These are phyloP conservation scores for Apostichopus parvimensis DNA, from an alignment of 35 echinoderm and acorn worm species.

Conservation along the genomic window DNA sequence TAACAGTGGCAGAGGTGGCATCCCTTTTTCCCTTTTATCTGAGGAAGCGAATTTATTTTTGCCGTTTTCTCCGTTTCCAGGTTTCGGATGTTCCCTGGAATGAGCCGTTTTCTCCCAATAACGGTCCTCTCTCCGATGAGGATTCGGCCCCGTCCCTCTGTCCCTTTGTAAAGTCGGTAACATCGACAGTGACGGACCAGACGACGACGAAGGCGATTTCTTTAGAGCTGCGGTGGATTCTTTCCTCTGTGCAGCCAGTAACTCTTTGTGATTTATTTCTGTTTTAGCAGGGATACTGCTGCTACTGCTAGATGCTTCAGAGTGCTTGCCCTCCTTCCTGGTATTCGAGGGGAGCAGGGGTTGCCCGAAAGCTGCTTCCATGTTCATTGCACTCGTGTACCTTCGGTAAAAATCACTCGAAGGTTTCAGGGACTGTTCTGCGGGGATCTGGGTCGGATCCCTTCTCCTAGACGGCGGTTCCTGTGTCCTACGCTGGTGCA, in stretches of 20 bases:
- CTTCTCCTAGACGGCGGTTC: neutral
- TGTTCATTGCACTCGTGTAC: conserved; percentile 28
- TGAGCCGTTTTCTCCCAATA: neutral
- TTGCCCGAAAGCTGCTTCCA: neutral
- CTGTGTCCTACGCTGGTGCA: neutral
- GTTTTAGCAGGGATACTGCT: neutral
- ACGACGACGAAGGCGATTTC: neutral
- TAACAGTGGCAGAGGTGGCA: neutral
- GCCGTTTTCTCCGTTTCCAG: neutral
- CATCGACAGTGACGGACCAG: neutral
- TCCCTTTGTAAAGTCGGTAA: conserved; percentile 34
- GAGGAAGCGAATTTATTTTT: neutral
- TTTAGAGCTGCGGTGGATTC: neutral
- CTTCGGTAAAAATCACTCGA: conserved; percentile 9
- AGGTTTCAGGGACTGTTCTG: conserved; percentile 36
- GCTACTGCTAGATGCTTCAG: neutral
- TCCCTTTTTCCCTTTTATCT: neutral
- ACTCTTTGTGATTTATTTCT: neutral
- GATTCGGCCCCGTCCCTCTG: neutral
- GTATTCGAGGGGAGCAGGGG: neutral
- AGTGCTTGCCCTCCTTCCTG: neutral
- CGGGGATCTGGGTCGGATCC: neutral
- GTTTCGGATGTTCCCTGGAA: neutral
- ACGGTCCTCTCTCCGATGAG: neutral
- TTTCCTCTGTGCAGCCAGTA: neutral